A percentile compares a stretch with the other conserved stretches of the same genome.
phyloP scores from a whole-genome alignment of 2,797 vertebrate species.

The Pangasius larnaudii region DNA sequence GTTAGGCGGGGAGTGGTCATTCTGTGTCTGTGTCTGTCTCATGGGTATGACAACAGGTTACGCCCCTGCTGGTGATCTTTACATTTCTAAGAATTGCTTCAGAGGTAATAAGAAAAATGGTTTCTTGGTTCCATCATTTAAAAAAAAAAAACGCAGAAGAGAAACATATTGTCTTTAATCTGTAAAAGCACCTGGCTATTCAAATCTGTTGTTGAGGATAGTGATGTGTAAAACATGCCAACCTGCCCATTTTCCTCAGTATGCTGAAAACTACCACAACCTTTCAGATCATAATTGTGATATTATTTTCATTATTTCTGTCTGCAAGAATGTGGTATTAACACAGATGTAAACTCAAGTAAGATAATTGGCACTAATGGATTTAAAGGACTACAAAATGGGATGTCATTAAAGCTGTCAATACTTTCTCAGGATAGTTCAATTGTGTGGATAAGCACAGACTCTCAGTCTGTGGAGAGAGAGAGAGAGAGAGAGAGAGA shows the following conservation, averaged over 20 bases:
- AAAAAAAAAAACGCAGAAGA: neutral
- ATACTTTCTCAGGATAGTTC: slow-evolving; percentile 70
- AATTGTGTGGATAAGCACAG: slow-evolving; percentile 62
- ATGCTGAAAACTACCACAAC: slow-evolving; percentile 58
- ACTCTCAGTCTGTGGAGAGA: slow-evolving; percentile 18
- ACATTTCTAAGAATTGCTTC: neutral
- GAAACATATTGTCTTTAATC: neutral
- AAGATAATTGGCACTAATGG: slow-evolving; percentile 70
- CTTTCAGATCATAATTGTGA: slow-evolving; percentile 63
- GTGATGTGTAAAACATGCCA: slow-evolving; percentile 47
- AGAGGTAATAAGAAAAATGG: neutral
- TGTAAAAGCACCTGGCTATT: slow-evolving; percentile 6
- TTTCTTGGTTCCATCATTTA: neutral
- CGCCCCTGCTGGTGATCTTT: neutral
- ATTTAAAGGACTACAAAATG: slow-evolving; percentile 76
- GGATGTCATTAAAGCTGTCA: slow-evolving; percentile 75
- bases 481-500: slow-evolving; percentile 4
- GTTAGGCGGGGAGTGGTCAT: too few relatives aligned
- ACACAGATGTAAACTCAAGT: slow-evolving; percentile 80
- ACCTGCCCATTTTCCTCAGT: slow-evolving; percentile 52
- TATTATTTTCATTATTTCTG: slow-evolving; percentile 86
- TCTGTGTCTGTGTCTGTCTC: too few relatives aligned
- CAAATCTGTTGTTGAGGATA: slow-evolving; percentile 42
- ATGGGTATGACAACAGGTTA: neutral
- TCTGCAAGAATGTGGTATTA: slow-evolving; percentile 86